Base-by-base conservation (phyloP, 1,140 invertebrate species). In the Pogonus chalceus region DNA sequence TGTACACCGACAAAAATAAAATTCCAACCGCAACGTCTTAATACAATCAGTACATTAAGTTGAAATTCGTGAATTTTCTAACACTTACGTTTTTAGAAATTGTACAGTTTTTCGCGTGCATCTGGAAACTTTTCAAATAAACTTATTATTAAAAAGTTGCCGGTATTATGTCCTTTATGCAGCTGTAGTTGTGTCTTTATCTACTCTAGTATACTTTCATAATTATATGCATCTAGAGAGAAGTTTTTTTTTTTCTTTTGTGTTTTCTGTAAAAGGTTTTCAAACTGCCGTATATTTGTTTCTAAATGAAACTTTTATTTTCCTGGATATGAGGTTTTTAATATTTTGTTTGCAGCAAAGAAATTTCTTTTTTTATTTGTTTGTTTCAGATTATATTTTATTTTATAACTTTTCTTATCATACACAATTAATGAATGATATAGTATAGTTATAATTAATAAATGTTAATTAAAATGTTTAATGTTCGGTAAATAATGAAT, bases 201-300 rank as follows among this genome's bases (percentile, higher is more conserved):
- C 7, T 43, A 18, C 37, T 43, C 37, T 18, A 10, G 4, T 43
- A 4, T 43, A 9, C 37, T 43, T 3, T 18, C 18, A 18, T 43
- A 43, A 43, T 43, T 43, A 43, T 43, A 43, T 12, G 37, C 37
- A 18, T 43, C 18, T 18, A 18, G 9, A 18, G 37, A 43, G 4
- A 43, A 10, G 9, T 43, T 43, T 43, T 43, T 9, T 43, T 43
- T 43, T 16, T 31, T 31, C 26, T 31, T 31, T 31, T 31, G 4
- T 31, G 9, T 16, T 43, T 43, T 43, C 18, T 43, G 18, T 43
- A 43, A 43, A 43, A 43, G 37, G 37, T 43, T 43, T 43, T 43
- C 37, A 43, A 43, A 43, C 37, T 43, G 37, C 18, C 37, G 37
- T 43, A 43, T 43, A 43, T 43, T 43, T 43, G 37, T 43, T 43